Evolutionary conservation across 2,888 invertebrate genomes (phyloP).

Genomic region (Heliconius aoede): DNA sequence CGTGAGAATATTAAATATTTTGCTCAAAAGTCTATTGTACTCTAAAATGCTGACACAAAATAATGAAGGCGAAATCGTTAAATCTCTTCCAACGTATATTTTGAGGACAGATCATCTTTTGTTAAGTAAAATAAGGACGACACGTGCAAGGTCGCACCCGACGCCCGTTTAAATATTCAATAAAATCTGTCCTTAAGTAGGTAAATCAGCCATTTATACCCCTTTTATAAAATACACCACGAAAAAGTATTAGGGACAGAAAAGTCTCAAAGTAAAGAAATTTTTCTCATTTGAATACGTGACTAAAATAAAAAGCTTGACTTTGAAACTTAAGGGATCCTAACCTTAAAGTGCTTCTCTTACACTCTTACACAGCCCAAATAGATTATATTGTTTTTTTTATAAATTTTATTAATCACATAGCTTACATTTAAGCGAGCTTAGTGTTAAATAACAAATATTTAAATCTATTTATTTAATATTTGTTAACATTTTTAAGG

Average conservation of each 20-base stretch:
- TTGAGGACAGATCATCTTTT: slow-evolving; percentile 1
- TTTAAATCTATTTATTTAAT: no score
- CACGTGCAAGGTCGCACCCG: slow-evolving; percentile 17
- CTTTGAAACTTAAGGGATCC: slow-evolving; percentile 37
- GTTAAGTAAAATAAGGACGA: slow-evolving; percentile 5
- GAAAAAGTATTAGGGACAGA: slow-evolving; percentile 41
- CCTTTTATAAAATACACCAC: slow-evolving; percentile 45
- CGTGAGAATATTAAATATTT: background rate
- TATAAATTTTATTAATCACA: background rate
- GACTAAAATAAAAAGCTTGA: slow-evolving; percentile 45
- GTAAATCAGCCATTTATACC: slow-evolving; percentile 45
- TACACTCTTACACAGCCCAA: slow-evolving; percentile 29
- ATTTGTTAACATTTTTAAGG: no score
- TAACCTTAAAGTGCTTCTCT: slow-evolving; percentile 26
- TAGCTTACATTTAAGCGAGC: background rate
- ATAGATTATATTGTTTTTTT: slow-evolving; percentile 35
- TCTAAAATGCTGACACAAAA: background rate
- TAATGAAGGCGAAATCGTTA: background rate
- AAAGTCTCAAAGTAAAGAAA: slow-evolving; percentile 43
- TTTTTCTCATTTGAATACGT: slow-evolving; percentile 48
- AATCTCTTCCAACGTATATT: background rate
- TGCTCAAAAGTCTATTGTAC: background rate
- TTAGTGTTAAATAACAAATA: background rate
- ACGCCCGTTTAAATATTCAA: slow-evolving; percentile 23
- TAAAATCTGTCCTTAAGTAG: slow-evolving; percentile 21